phyloP scores from a whole-genome alignment of 2,113 vertebrate species.

The Rynchops niger region DNA sequence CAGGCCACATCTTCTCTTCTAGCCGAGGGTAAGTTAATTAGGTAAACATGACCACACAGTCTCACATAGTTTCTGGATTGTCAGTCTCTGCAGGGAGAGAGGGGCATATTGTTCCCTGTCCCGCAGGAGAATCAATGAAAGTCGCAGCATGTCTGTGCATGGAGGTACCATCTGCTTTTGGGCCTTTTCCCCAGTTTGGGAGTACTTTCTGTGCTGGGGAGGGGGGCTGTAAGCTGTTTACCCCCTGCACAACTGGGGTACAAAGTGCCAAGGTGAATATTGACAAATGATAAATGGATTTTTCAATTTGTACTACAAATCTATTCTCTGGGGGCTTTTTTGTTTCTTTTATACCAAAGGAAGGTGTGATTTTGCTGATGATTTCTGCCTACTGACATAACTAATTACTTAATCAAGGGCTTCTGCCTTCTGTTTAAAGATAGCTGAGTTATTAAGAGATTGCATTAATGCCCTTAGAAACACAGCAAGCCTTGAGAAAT shows the following conservation, averaged over 20 bases:
- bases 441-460: conserved; percentile 32
- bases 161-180: neutral
- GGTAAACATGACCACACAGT: neutral
- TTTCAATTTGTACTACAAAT: neutral
- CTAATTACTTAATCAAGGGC: conserved; percentile 42
- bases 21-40: neutral
- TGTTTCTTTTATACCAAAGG: neutral
- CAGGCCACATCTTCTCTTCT: neutral
- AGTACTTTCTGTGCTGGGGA: neutral
- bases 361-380: conserved; percentile 1
- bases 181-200: neutral
- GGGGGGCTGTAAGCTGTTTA: neutral
- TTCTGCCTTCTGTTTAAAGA: conserved; percentile 29
- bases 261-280: neutral
- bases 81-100: neutral
- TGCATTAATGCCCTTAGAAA: conserved; percentile 7
- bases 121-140: neutral
- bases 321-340: accelerated
- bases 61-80: neutral
- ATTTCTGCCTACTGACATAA: conserved; percentile 9
- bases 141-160: accelerated
- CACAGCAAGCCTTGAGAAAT: conserved; percentile 27
- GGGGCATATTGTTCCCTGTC: neutral
- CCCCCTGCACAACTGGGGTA: neutral
- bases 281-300: neutral